Percentiles rank a stretch among this genome's conserved stretches.
Evolutionary conservation across 2,888 invertebrate genomes (phyloP).

Genomic region (Cephus spinipes): DNA sequence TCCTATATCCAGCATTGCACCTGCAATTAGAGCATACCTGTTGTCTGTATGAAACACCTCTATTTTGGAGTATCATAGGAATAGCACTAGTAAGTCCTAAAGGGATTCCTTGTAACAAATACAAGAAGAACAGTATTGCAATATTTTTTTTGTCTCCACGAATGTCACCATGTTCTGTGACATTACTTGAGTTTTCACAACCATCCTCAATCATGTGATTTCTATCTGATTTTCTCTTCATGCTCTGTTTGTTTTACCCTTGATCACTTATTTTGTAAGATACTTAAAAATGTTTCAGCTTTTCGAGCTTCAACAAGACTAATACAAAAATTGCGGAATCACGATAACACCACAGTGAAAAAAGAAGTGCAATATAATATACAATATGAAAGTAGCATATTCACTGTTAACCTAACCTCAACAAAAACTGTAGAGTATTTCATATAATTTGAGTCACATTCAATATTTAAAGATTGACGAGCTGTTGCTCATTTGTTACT

Average conservation of each 20-base stretch:
- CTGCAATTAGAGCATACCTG: conserved; percentile 72
- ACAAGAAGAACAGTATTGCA: conserved; percentile 88
- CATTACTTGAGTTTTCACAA: conserved; percentile 15
- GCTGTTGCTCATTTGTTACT: background rate
- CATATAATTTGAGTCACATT: background rate
- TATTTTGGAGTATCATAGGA: conserved; percentile 94
- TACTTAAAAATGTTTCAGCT: background rate
- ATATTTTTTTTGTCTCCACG: conserved; percentile 84
- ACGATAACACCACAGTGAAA: background rate
- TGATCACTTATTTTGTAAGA: background rate
- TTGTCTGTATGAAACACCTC: conserved; percentile 92
- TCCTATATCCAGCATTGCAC: conserved; percentile 34
- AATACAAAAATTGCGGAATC: background rate
- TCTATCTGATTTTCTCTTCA: conserved; percentile 3
- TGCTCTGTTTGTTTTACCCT: background rate
- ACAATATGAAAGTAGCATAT: background rate
- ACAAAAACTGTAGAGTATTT: background rate
- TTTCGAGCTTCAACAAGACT: background rate
- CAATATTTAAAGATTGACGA: background rate
- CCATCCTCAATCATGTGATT: conserved; percentile 16
- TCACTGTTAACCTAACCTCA: background rate
- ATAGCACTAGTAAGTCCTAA: conserved; percentile 93
- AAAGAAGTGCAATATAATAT: background rate
- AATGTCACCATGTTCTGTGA: conserved; percentile 51
- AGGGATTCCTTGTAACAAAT: conserved; percentile 95